Evolutionary conservation across 2,888 invertebrate species (phyloP), one percentile per base, ranked within the genome.

Genomic region (Heliconius aoede): DNA sequence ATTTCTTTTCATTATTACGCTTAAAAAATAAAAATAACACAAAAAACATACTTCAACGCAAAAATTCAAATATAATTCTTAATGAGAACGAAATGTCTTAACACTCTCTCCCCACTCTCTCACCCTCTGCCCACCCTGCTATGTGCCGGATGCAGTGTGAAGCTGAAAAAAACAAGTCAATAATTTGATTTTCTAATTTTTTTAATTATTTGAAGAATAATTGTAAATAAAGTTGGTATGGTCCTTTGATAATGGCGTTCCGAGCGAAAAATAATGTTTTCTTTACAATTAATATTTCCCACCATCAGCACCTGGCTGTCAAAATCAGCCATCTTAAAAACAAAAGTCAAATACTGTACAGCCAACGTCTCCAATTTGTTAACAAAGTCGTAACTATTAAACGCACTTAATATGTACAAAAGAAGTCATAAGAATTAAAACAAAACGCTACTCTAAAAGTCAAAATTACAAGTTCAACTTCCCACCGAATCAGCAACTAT

Each of bases 391-490:
- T 68, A 28, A 58, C 77, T 74, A 60, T 74, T 68, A 62, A 78
- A 55, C 36, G n/a, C 76, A 68, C 77, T 79, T 72, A 72, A 77
- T 77, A 72, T 74, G 73, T 74, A 75, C 7, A 46, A 46, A 46
- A 40, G 68, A 74, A 77, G 60, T 75, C 75, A 68, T 55, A 72
- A 76, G 67, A 60, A 68, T 24, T 78, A 67, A 67, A 71, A 79
- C 75, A 75, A 79, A 75, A 71, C 77, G 55, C 55, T 69, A 64
- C 58, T 64, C 32, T 26, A 55, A 36, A 80, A 84, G 81, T 84
- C 82, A 83, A 82, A 82, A 80, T 79, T 78, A 80, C 79, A 81
- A 80, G 79, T 82, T 76, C n/a, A 81, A 79, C 79, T 81, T 83
- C 82, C 80, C 83, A 82, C 80, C 81, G 65, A 74, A 69, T 79